Evolutionary conservation across 1,140 invertebrate species (phyloP).

Genomic region (Zaprionus gabonicus): DNA sequence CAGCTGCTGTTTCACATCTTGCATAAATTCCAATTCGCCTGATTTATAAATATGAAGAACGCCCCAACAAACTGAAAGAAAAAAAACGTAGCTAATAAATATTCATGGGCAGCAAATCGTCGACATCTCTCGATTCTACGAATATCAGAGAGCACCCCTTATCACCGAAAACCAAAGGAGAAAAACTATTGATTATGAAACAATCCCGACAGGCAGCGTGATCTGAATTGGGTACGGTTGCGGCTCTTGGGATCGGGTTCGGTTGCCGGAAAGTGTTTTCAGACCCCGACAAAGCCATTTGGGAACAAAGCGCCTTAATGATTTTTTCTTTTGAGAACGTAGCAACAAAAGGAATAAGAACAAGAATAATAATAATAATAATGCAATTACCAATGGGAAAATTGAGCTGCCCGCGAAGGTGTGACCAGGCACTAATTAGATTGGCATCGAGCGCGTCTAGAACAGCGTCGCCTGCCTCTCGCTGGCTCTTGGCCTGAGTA

Average conservation of each 20-base stretch:
- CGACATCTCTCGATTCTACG: conserved; percentile 46
- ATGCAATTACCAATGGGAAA: conserved; percentile 44
- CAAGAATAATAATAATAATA: conserved; percentile 38
- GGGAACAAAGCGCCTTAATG: conserved; percentile 42
- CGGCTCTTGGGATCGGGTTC: neutral
- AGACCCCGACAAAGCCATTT: conserved; percentile 34
- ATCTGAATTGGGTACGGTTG: neutral
- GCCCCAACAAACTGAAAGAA: conserved; percentile 49
- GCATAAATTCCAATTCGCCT: conserved; percentile 48
- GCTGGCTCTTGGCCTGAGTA: neutral
- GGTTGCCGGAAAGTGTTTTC: conserved; percentile 13
- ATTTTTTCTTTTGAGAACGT: conserved; percentile 23
- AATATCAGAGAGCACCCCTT: neutral
- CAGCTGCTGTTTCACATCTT: conserved; percentile 31
- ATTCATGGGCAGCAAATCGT: conserved; percentile 61
- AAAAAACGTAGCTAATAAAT: conserved; percentile 62
- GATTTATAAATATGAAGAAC: conserved; percentile 78
- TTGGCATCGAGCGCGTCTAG: conserved; percentile 32
- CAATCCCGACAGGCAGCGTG: neutral
- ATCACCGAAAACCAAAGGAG: conserved; percentile 27
- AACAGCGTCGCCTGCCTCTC: neutral
- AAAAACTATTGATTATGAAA: conserved; percentile 43
- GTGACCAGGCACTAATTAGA: conserved; percentile 58
- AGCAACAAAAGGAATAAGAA: conserved; percentile 8
- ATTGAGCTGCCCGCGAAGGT: conserved; percentile 36